phyloP scores from a whole-genome alignment of 1,140 invertebrate species.

The Colletes latitarsis region DNA sequence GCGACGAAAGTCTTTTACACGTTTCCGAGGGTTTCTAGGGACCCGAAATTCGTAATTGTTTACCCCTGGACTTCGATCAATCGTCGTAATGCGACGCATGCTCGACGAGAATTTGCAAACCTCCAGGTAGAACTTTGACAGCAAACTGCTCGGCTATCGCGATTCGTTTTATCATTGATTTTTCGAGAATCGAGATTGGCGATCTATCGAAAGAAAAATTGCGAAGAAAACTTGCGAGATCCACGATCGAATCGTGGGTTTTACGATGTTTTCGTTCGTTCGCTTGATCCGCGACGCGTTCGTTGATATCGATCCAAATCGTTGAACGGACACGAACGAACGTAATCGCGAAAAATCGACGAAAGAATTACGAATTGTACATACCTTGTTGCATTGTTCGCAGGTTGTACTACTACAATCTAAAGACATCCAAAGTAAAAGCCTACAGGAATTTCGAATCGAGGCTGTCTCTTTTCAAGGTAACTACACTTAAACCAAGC shows the following conservation, averaged over 20 bases:
- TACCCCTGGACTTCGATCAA: neutral
- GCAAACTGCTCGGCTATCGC: slow-evolving; percentile 53
- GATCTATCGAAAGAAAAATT: slow-evolving; percentile 7
- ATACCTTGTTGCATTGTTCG: slow-evolving; percentile 70
- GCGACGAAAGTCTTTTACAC: too few relatives aligned
- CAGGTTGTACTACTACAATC: slow-evolving; percentile 68
- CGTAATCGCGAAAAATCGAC: neutral
- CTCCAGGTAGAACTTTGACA: slow-evolving; percentile 19
- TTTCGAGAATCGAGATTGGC: slow-evolving; percentile 25
- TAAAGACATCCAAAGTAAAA: slow-evolving; percentile 70
- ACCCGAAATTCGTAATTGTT: too few relatives aligned
- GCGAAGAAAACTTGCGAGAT: neutral
- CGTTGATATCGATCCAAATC: neutral
- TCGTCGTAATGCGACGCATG: neutral
- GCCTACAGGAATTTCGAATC: slow-evolving; percentile 66
- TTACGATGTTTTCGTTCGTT: slow-evolving; percentile 15
- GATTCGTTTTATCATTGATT: slow-evolving; percentile 7
- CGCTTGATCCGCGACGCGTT: neutral
- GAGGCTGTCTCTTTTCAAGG: slow-evolving; percentile 66
- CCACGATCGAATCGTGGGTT: neutral
- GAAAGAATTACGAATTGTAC: slow-evolving; percentile 47
- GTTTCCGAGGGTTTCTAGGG: too few relatives aligned
- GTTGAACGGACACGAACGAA: neutral
- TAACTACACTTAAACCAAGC: slow-evolving; percentile 63
- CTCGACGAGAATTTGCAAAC: neutral